Evolutionary conservation across 35 echinoderm and acorn worm genomes (phyloP).

Genomic region (Strongylocentrotus purpuratus): DNA sequence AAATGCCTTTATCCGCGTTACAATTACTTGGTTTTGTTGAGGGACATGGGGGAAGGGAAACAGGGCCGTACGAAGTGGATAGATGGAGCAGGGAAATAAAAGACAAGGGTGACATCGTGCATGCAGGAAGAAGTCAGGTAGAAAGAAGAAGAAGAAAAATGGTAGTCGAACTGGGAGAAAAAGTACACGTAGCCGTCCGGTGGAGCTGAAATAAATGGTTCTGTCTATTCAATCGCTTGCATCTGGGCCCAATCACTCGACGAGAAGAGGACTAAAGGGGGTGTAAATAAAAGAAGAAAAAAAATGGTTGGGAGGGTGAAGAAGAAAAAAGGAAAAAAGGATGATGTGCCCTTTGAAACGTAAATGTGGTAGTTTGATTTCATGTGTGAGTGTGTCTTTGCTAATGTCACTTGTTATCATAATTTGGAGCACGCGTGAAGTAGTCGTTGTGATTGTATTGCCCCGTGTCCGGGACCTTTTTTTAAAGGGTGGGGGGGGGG

Average conservation of each 20-base stretch:
- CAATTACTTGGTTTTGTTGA: slow-evolving; percentile 29
- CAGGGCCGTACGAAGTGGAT: not conserved
- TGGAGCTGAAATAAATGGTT: slow-evolving; percentile 24
- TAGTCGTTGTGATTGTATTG: slow-evolving; percentile 24
- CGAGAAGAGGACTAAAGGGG: not conserved
- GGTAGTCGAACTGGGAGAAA: not conserved
- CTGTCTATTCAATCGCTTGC: slow-evolving; percentile 21
- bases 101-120: not conserved
- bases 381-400: not conserved
- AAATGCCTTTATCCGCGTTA: not conserved
- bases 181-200: slow-evolving; percentile 38
- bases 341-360: slow-evolving; percentile 13
- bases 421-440: slow-evolving; percentile 12
- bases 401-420: slow-evolving; percentile 34
- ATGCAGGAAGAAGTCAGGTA: slow-evolving; percentile 14
- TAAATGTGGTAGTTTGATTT: slow-evolving; percentile 8
- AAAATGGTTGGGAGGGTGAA: not conserved
- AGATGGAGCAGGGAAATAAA: not conserved
- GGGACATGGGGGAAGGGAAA: not conserved
- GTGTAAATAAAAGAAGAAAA: not conserved
- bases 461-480: not conserved
- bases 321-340: not conserved
- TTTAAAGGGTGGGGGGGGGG: not conserved
- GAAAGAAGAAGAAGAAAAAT: slow-evolving; percentile 19
- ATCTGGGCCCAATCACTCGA: slow-evolving; percentile 41